Evolutionary conservation across 2,888 invertebrate species (phyloP), one percentile per base, ranked within the genome.

Genomic region (Gryllus longicercus): DNA sequence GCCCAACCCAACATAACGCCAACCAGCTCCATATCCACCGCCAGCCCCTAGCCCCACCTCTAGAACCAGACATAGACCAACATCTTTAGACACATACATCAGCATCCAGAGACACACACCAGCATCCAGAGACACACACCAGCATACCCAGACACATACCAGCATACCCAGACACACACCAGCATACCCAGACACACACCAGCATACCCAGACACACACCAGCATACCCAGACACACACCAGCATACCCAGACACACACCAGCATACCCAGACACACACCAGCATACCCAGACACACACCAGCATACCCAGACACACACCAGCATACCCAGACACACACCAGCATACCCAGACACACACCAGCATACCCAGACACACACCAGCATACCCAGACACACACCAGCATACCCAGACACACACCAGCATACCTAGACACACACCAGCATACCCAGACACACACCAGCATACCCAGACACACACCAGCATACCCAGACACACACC

Each of bases 141-240:
- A 11, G 0, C 77, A 50, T 14, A 8, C 77, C 25, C 49, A 74
- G 14, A 75, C n/a, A 12, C 79, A 79, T 38, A 50, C 25, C 4
- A 18, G 23, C 79, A 0, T 50, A 75, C 75, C 23, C 25, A 49
- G 21, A 76, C 79, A 76, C 79, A 76, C 50, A 50, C 5, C 11
- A 50, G 0, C 76, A 50, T 25, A 25, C 77, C n/a, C 11, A 49
- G 2, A 50, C 50, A 25, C 77, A 77, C 25, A 75, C 77, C 21
- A 50, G 1, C n/a, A 2, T 49, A 11, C 75, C 50, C 12, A 51
- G 14, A 49, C 50, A 50, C 50, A 50, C 14, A 79, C 51, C 63
- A 51, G n/a, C 2, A 5, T 38, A 76, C 75, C 76, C n/a, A n/a
- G n/a, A n/a, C n/a, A n/a, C n/a, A n/a, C n/a, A n/a, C n/a, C n/a